These are phyloP conservation scores for Dufourea novaeangliae DNA, from an alignment of 1,140 invertebrate genomes.

Conservation along the genomic window DNA sequence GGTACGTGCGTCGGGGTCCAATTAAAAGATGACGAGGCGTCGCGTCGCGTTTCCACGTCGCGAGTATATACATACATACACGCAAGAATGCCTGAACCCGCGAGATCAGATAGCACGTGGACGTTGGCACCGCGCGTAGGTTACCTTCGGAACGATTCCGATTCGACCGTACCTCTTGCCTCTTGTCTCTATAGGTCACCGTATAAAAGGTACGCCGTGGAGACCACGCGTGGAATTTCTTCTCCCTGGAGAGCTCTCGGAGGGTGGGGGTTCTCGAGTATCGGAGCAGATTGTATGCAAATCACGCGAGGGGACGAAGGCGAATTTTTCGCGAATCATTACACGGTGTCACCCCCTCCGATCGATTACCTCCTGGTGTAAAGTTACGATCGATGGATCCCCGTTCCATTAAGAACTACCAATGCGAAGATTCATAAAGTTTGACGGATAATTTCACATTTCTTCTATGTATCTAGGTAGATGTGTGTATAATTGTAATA, in stretches of 20 bases:
- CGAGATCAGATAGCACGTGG: constrained; percentile 3
- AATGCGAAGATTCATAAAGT: background rate
- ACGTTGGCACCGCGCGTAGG: background rate
- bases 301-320: background rate
- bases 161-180: background rate
- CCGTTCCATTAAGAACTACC: background rate
- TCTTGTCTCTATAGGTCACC: background rate
- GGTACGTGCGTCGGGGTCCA: background rate
- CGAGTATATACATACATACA: too few species aligned
- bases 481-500: too few species aligned
- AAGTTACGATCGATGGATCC: background rate
- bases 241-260: background rate
- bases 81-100: too few species aligned
- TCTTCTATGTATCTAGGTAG: too few species aligned
- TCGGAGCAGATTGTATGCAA: constrained; percentile 39
- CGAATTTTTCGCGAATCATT: constrained; percentile 13
- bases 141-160: background rate
- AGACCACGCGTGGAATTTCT: constrained; percentile 9
- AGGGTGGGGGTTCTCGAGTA: background rate
- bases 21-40: constrained; percentile 8
- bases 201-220: background rate
- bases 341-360: background rate
- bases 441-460: too few species aligned
- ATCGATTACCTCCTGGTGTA: constrained; percentile 6
- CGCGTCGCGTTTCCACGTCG: background rate